These are phyloP conservation scores for Craseonycteris thonglongyai DNA, from an alignment of 2,113 vertebrate species.

Conservation along the genomic window DNA sequence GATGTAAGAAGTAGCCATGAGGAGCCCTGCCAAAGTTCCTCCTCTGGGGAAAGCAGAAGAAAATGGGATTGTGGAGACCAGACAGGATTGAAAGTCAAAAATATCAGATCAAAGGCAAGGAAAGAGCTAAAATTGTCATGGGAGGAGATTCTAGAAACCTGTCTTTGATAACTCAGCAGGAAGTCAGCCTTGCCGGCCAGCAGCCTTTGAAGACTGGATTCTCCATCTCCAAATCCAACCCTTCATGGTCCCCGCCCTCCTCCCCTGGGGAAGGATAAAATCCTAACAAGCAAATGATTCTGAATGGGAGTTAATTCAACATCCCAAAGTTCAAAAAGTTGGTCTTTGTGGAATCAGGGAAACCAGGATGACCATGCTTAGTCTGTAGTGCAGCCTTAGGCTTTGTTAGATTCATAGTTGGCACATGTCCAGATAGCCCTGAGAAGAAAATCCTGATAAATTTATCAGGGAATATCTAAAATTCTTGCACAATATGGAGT, in stretches of 20 bases:
- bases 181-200: background rate
- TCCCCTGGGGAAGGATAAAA: background rate
- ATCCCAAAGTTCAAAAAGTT: background rate
- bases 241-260: background rate
- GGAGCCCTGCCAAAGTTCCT: background rate
- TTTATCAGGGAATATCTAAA: constrained; percentile 46
- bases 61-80: background rate
- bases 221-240: background rate
- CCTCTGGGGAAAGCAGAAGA: background rate
- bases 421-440: background rate
- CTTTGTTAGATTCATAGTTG: background rate
- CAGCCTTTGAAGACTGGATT: background rate
- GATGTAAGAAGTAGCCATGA: background rate
- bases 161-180: background rate
- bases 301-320: background rate
- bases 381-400: background rate
- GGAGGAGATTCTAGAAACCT: background rate
- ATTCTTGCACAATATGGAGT: constrained; percentile 56
- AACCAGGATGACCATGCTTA: background rate
- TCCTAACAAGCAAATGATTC: background rate
- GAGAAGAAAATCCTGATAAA: constrained; percentile 13
- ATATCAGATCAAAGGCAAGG: constrained; percentile 17
- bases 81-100: background rate
- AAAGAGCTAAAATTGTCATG: background rate
- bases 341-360: background rate